phyloP scores from a whole-genome alignment of 2,113 vertebrate genomes.

The Numida meleagris region DNA sequence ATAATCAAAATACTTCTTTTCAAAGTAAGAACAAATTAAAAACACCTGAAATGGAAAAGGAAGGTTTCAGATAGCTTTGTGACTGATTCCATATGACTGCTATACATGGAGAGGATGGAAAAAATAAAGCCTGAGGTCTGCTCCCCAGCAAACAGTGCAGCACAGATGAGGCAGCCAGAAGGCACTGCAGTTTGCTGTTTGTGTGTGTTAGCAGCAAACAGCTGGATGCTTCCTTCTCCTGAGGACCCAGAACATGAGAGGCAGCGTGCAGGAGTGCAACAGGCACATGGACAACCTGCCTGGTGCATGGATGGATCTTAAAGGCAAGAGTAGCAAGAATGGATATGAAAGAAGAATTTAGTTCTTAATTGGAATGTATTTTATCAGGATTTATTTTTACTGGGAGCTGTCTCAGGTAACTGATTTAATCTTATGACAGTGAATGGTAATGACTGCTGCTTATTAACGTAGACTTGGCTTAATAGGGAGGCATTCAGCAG shows the following conservation, averaged over 20 bases:
- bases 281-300: background rate
- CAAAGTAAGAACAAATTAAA: background rate
- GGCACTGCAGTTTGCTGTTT: background rate
- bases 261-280: fast-evolving
- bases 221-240: background rate
- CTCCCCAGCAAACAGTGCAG: background rate
- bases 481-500: slow-evolving; percentile 56
- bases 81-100: background rate
- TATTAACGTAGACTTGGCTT: slow-evolving; percentile 63
- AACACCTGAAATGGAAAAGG: background rate
- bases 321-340: background rate
- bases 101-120: background rate
- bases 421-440: slow-evolving; percentile 26
- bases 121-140: background rate
- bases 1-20: background rate
- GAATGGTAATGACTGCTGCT: slow-evolving; percentile 55
- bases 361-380: background rate
- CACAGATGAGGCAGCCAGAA: background rate
- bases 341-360: background rate
- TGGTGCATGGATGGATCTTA: background rate
- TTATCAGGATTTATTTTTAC: slow-evolving; percentile 8
- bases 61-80: background rate
- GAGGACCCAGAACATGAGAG: fast-evolving
- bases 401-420: slow-evolving; percentile 46
- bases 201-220: background rate